Evolutionary conservation across 2,113 vertebrate genomes (phyloP).

Genomic region (Oreotragus oreotragus): DNA sequence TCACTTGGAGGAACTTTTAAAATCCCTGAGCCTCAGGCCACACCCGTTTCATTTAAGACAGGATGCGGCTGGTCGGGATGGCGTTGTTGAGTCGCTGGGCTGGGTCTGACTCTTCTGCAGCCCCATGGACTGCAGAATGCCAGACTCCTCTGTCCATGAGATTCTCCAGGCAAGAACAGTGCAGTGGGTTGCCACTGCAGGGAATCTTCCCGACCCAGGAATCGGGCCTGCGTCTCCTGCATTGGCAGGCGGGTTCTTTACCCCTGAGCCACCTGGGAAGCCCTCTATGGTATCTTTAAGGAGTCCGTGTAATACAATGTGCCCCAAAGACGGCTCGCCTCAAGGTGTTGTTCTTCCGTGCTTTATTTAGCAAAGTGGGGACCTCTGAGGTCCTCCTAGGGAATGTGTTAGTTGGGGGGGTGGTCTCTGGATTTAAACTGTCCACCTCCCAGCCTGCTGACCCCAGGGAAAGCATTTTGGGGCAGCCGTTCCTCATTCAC

Average conservation of each 20-base stretch:
- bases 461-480: neutral
- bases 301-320: rapidly evolving
- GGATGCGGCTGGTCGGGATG: neutral
- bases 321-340: too few relatives aligned
- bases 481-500: neutral
- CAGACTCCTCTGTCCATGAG: neutral
- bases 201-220: neutral
- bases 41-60: neutral
- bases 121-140: neutral
- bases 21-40: neutral
- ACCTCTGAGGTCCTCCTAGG: neutral
- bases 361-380: neutral
- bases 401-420: rapidly evolving
- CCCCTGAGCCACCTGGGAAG: neutral
- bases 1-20: neutral
- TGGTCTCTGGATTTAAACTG: neutral
- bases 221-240: neutral
- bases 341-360: neutral
- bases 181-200: neutral
- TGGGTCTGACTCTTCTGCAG: neutral
- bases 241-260: neutral
- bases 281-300: neutral
- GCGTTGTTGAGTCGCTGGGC: rapidly evolving
- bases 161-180: neutral
- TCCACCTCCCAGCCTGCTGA: neutral